phyloP scores from a whole-genome alignment of 1,140 invertebrate genomes.

The Bombus terrestris region DNA sequence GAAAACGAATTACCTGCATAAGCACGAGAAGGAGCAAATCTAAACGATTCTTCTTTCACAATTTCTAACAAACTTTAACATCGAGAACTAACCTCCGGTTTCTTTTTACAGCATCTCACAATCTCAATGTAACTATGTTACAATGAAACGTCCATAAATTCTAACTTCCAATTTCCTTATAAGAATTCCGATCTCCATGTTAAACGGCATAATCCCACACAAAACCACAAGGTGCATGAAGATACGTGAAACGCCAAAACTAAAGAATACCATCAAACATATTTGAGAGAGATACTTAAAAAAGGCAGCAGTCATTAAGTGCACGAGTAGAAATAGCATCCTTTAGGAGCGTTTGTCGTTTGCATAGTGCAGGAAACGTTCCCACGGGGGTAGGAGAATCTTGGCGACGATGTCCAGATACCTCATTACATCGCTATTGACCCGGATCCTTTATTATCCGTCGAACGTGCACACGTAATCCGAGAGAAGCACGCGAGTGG shows the following conservation, averaged over 20 bases:
- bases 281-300: too few relatives aligned
- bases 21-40: not conserved
- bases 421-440: conserved; percentile 77
- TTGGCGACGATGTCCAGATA: conserved; percentile 69
- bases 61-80: not conserved
- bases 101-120: too few relatives aligned
- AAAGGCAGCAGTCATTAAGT: not conserved
- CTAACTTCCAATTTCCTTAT: too few relatives aligned
- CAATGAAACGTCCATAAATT: too few relatives aligned
- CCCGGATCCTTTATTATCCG: conserved; percentile 78
- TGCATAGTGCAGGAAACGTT: not conserved
- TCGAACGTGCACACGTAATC: conserved; percentile 59
- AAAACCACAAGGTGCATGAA: too few relatives aligned
- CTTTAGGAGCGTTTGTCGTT: not conserved
- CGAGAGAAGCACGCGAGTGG: conserved; percentile 13
- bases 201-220: too few relatives aligned
- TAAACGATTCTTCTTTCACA: not conserved
- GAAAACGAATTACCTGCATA: not conserved
- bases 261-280: not conserved
- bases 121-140: too few relatives aligned
- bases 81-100: too few relatives aligned
- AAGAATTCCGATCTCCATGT: too few relatives aligned
- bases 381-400: conserved; percentile 47
- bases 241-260: too few relatives aligned
- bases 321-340: not conserved